Evolutionary conservation across 2,113 vertebrate species (phyloP).

Genomic region (Plecotus auritus): DNA sequence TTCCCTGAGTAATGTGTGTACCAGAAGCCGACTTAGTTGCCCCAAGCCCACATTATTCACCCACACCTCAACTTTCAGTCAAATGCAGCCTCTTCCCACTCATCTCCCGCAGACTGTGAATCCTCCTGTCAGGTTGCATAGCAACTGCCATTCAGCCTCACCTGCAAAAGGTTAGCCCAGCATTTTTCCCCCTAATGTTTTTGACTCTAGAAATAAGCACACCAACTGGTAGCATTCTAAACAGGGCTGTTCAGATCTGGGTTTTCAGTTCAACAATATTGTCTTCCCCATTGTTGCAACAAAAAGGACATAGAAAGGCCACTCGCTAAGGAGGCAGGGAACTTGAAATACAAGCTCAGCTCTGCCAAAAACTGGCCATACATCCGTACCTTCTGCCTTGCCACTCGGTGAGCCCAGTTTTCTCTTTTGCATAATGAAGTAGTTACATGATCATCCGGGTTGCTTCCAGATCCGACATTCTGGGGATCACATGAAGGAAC

Average conservation of each 20-base stretch:
- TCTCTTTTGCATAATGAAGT: too few species aligned
- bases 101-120: background rate
- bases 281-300: background rate
- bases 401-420: background rate
- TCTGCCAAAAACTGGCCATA: accelerated
- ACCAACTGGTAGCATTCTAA: conserved; percentile 24
- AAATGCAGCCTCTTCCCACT: background rate
- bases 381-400: accelerated
- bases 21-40: background rate
- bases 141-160: conserved; percentile 68
- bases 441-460: background rate
- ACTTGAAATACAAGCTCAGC: background rate
- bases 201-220: conserved; percentile 36
- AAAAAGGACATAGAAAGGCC: background rate
- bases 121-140: conserved; percentile 58
- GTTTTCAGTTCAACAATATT: background rate
- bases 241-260: background rate
- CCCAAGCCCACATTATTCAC: background rate
- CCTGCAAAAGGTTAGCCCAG: conserved; percentile 63
- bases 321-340: background rate
- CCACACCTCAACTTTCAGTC: conserved; percentile 5
- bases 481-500: background rate
- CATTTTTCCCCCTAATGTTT: background rate
- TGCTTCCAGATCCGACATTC: background rate
- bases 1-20: background rate